Evolutionary conservation across 2,888 invertebrate species (phyloP), one percentile per base, ranked within the genome.

Genomic region (Ectemnius continuus): DNA sequence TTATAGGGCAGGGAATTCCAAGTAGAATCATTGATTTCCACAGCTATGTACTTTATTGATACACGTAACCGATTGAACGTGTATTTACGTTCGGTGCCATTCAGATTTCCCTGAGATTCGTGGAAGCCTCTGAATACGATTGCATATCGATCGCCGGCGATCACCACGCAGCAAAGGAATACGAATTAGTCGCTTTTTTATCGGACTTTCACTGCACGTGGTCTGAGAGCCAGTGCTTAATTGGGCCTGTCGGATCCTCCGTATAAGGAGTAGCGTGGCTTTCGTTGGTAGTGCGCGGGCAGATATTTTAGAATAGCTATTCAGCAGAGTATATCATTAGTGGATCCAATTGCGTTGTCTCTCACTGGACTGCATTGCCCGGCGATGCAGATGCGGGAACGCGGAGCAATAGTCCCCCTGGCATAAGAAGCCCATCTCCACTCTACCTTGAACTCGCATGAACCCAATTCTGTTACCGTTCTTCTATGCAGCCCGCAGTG

Each of bases 321-420:
- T 62, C 62, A 36, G 6, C 6, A 13, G 26, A 62, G 62, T 26
- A 26, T 16, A 28, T 23, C 23, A 62, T 62, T 62, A 62, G 62
- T 18, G 36, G 62, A 47, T 20, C 62, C 48, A 62, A 62, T 62
- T 62, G 62, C 46, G 26, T 26, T n/a, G 62, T 62, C 62, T 48
- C 48, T 48, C 47, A 47, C 48, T 62, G 26, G 48, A 61, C 20
- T 20, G 47, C 47, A 61, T n/a, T 45, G 46, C 14, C 18, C 8
- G 18, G 8, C 36, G 36, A 36, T 36, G 36, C 36, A 36, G 8
- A 36, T 36, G 36, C 36, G 5, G 36, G 1, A 6, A 11, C 36
- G 36, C 36, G 6, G 36, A 36, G 36, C 36, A 36, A 36, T 36
- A 36, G 11, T 36, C 36, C 36, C 11, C 8, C 6, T 11, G 36